A percentile compares a stretch with the other conserved stretches of the same genome.
Conservation (phyloP, 1,140 invertebrate species). For the Mamestra configurata region DNA sequence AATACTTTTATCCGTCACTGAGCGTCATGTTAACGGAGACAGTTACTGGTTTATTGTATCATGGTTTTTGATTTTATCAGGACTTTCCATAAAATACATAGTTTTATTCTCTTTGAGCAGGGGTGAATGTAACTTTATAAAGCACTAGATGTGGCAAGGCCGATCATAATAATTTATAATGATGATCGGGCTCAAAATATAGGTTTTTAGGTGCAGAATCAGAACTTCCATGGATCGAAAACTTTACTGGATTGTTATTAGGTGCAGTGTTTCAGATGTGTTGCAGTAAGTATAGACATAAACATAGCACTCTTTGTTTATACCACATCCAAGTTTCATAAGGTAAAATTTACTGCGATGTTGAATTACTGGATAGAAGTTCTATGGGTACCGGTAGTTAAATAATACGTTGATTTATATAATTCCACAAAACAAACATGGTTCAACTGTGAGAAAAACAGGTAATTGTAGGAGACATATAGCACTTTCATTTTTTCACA, state of each 20-base stretch:
- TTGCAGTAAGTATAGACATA: not conserved
- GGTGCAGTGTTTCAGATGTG: not conserved
- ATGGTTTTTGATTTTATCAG: not conserved
- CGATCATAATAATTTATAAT: not conserved
- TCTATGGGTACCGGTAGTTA: too few species aligned
- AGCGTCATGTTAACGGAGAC: too few species aligned
- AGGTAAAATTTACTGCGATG: too few species aligned
- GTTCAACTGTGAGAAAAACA: too few species aligned
- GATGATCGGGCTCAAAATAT: not conserved
- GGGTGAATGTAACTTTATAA: slow-evolving; percentile 21
- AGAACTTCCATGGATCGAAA: not conserved
- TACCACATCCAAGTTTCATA: not conserved
- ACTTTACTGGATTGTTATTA: not conserved
- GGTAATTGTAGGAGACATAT: too few species aligned
- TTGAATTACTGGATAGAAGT: too few species aligned
- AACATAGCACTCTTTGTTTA: not conserved
- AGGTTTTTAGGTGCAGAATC: not conserved
- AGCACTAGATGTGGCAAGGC: not conserved
- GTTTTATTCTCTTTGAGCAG: not conserved
- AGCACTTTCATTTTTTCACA: too few species aligned
- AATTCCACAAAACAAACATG: too few species aligned
- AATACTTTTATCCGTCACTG: too few species aligned
- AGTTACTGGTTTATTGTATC: not conserved
- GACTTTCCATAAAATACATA: slow-evolving; percentile 3
- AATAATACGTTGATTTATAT: too few species aligned